Base-by-base conservation (phyloP, 2,888 invertebrate species). In the Phasia obesa region DNA sequence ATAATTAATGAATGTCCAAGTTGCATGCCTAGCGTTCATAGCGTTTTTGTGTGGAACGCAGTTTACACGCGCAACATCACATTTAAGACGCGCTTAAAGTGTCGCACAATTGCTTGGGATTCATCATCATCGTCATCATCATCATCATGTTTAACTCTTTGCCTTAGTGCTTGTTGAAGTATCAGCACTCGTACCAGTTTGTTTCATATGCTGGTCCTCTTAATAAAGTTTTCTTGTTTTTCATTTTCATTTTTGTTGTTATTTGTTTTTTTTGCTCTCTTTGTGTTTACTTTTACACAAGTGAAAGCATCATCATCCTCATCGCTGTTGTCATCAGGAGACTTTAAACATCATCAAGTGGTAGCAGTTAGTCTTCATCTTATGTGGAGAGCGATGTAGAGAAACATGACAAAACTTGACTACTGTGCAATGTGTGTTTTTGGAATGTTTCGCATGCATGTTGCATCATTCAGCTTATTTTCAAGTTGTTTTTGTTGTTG, bases 1-100 rank as follows among this genome's bases (percentile, higher is more conserved):
- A 89, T 89, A 89, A 89, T 89, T 90, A 89, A 89, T 90, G 89
- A 89, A 89, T 90, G 88, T 90, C 88, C 88, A 88, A 88, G 90
- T 88, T 84, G 84, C 85, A 83, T 83, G 83, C 83, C 71, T 49
- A 67, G 71, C 79, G 79, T 83, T 83, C 70, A 74, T 70, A 82
- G 82, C 79, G 80, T 86, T 85, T 74, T 84, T 85, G 77, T 70
- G 81, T 80, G 84, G 85, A 84, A 85, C 84, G 85, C 87, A 86
- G 84, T 74, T 84, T 84, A 86, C 84, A 85, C 84, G 83, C 83
- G 84, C 85, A 83, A 71, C 85, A 85, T 79, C 84, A 81, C 78
- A 80, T 79, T 78, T 79, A 62, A 70, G 62, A 81, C 73, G 83
- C 83, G 78, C 79, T 84, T 83, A 74, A 77, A 81, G 81, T 80